Base-by-base conservation (phyloP, 2,797 vertebrate species). In the Megaceryle alcyon region DNA sequence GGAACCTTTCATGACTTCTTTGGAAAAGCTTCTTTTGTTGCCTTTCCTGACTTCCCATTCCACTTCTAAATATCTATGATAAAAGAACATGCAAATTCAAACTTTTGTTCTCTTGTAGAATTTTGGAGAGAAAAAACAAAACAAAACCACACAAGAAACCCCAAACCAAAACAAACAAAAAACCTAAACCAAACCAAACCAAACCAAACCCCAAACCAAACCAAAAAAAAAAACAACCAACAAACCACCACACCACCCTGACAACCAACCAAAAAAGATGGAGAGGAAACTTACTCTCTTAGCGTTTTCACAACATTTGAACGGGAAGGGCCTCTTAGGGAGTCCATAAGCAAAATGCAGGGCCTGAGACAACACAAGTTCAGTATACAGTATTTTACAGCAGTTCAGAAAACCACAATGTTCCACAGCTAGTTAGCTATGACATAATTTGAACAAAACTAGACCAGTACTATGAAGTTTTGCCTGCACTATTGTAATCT, bases 291-390 rank as follows among this genome's bases (percentile, higher is more conserved):
- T 98, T 98, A 99, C 99, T 99, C 99, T 98, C 99, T 97, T 61
- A 99, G 98, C 12, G 99, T 99, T 95, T 99, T 99, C 92, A 99
- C 99, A 94, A 99, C 99, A 5, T 98, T 99, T 31, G 99, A 99
- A 25, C 99, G 95, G 79, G 99, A 98, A 37, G 99, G 99, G 46
- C 99, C 99, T 78, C 99, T 98, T 85, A 99, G 98, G 1, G 99
- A 99, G 97, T 99, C 99, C 99, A 99, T 99, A 92, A 99, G 99
- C 87, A 99, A 98, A 95, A 99, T 99, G 90, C 99, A 99, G 39
- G 99, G 99, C 97, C 99, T 99, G 60, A 88, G 21, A 84, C 78
- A 95, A 94, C 10, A 80, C 2, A 72, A 1, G 10, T 39, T n/a
- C 63, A 79, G 20, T 31, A 64, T 19, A 53, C 7, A 44, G 6